Percentiles rank a stretch among this genome's conserved stretches.
Evolutionary conservation across 2,888 invertebrate species (phyloP).

Genomic region (Acleris holmiana): DNA sequence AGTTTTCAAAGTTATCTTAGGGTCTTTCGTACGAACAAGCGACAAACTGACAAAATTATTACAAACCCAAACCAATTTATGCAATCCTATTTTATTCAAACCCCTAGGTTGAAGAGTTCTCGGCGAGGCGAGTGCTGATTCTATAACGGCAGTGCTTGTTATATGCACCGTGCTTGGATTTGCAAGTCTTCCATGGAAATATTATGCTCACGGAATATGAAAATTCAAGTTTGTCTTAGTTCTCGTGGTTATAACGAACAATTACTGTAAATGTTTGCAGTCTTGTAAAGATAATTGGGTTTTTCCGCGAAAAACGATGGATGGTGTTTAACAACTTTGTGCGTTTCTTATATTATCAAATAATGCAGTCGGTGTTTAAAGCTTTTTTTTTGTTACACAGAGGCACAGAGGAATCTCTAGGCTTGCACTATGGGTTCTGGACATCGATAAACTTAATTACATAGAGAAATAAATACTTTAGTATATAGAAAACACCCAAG

Average conservation of each 20-base stretch:
- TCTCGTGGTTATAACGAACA: background rate
- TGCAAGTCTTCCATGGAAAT: slow-evolving; percentile 21
- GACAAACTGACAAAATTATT: background rate
- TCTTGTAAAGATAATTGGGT: background rate
- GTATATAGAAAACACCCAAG: too few relatives aligned
- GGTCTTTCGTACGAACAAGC: too few relatives aligned
- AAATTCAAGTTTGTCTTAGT: background rate
- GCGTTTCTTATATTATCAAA: too few relatives aligned
- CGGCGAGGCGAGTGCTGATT: slow-evolving; percentile 19
- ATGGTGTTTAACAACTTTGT: too few relatives aligned
- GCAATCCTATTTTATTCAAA: slow-evolving; percentile 24
- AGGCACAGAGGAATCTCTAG: too few relatives aligned
- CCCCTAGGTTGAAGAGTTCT: slow-evolving; percentile 20
- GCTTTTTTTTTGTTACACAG: too few relatives aligned
- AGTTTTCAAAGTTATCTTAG: too few relatives aligned
- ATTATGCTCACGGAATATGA: slow-evolving; percentile 18
- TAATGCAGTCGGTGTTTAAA: too few relatives aligned
- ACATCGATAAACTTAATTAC: too few relatives aligned
- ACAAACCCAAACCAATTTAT: slow-evolving; percentile 27
- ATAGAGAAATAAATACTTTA: too few relatives aligned
- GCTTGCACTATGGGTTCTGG: too few relatives aligned
- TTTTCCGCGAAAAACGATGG: too few relatives aligned
- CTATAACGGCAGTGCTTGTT: slow-evolving; percentile 15
- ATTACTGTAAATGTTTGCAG: background rate
- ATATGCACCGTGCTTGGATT: slow-evolving; percentile 10